A percentile compares a stretch with the other conserved stretches of the same genome.
Evolutionary conservation across 2,888 invertebrate species (phyloP).

Genomic region (Nephrocerus scutellatus): DNA sequence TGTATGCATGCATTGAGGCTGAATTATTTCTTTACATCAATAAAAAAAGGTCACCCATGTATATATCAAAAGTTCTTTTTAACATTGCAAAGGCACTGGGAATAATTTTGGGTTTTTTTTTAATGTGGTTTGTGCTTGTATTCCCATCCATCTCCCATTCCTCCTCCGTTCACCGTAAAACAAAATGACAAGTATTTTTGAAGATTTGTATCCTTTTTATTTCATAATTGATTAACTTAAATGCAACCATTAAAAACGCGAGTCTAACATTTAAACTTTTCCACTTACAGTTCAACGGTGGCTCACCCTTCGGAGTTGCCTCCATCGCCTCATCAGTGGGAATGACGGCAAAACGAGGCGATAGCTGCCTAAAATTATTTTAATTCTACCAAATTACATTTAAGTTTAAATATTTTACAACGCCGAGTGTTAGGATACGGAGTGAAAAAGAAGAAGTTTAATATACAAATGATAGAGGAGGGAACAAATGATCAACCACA

Average conservation of each 20-base stretch:
- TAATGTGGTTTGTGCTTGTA: too few species aligned
- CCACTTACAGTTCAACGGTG: constrained; percentile 75
- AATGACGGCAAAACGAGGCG: constrained; percentile 64
- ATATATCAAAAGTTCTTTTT: too few species aligned
- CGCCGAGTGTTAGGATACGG: too few species aligned
- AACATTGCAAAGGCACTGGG: too few species aligned
- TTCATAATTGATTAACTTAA: not conserved
- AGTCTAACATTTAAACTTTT: not conserved
- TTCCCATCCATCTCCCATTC: too few species aligned
- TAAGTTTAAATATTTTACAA: constrained; percentile 27
- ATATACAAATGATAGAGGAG: not conserved
- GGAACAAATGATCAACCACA: constrained; percentile 8
- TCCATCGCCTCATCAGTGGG: constrained; percentile 97
- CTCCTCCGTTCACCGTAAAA: too few species aligned
- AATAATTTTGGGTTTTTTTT: too few species aligned
- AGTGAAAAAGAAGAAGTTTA: constrained; percentile 5
- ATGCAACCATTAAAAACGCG: not conserved
- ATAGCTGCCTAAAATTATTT: constrained; percentile 47
- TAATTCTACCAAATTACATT: constrained; percentile 24
- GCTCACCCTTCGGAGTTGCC: constrained; percentile 97
- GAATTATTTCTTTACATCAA: too few species aligned
- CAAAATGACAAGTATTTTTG: too few species aligned
- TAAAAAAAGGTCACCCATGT: too few species aligned
- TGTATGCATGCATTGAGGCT: not conserved
- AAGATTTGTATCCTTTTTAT: not conserved